These are phyloP conservation scores for Cerceris rybyensis DNA, from an alignment of 2,888 invertebrate genomes.

Conservation along the genomic window DNA sequence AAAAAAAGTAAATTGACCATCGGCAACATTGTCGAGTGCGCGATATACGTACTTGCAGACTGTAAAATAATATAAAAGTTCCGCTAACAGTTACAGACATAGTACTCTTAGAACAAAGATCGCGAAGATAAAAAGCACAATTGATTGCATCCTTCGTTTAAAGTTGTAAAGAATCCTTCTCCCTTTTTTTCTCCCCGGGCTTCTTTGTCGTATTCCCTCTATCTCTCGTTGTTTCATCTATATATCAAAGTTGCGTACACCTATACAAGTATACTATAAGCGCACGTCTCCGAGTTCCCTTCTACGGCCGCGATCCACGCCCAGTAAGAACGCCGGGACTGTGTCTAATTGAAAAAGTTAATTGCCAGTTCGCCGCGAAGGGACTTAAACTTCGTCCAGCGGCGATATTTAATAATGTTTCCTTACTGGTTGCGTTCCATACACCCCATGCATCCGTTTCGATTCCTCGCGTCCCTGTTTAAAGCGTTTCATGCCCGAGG, in stretches of 20 bases:
- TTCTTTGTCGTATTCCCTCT: slow-evolving; percentile 46
- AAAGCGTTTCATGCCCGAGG: slow-evolving; percentile 16
- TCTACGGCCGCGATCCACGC: slow-evolving; percentile 45
- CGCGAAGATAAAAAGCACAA: slow-evolving; percentile 63
- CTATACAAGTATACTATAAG: slow-evolving; percentile 3
- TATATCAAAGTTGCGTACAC: slow-evolving; percentile 16
- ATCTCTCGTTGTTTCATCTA: slow-evolving; percentile 24
- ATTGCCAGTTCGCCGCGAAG: slow-evolving; percentile 60
- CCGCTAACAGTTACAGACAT: slow-evolving; percentile 63
- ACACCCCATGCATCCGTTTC: slow-evolving; percentile 36
- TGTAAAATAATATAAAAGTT: slow-evolving; percentile 66
- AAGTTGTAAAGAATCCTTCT: slow-evolving; percentile 51
- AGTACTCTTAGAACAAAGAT: slow-evolving; percentile 68
- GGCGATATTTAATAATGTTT: slow-evolving; percentile 61
- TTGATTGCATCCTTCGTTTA: slow-evolving; percentile 69
- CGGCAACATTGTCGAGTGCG: slow-evolving; percentile 19
- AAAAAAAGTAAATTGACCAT: too few relatives aligned
- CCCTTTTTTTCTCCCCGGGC: slow-evolving; percentile 15
- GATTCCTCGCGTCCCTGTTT: slow-evolving; percentile 19
- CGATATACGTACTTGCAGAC: slow-evolving; percentile 64
- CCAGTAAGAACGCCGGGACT: slow-evolving; percentile 50
- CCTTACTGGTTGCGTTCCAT: slow-evolving; percentile 16
- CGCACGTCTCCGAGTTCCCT: slow-evolving; percentile 12
- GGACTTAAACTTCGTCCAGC: slow-evolving; percentile 55
- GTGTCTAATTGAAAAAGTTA: slow-evolving; percentile 72